Conservation (phyloP, 2,113 vertebrate species). For the Carollia perspicillata region DNA sequence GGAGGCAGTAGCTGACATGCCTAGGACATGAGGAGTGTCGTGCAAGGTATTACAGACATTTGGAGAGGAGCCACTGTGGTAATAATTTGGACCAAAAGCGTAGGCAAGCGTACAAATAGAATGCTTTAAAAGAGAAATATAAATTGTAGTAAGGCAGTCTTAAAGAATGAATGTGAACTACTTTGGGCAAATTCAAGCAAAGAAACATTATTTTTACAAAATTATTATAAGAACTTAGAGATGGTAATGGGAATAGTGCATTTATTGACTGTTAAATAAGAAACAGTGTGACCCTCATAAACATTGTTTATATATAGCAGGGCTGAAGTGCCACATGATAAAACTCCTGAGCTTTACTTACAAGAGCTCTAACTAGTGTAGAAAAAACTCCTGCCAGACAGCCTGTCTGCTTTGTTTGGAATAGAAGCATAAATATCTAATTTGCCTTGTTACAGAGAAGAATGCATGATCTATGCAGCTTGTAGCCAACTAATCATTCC, state of each 20-base stretch:
- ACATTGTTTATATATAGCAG: conserved; percentile 36
- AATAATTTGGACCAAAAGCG: background rate
- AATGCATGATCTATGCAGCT: conserved; percentile 66
- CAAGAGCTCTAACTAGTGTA: conserved; percentile 59
- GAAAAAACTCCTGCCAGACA: conserved; percentile 71
- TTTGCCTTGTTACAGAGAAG: conserved; percentile 73
- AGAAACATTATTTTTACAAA: background rate
- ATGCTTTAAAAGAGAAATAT: background rate
- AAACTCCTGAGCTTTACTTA: conserved; percentile 57
- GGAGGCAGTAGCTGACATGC: no score
- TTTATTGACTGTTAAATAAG: conserved; percentile 50
- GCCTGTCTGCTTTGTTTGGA: conserved; percentile 75
- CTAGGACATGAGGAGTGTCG: background rate
- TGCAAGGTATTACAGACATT: background rate
- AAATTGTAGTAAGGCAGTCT: background rate
- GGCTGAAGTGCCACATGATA: conserved; percentile 35
- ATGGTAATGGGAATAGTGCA: background rate
- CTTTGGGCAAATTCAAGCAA: background rate
- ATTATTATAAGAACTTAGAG: background rate
- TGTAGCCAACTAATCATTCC: conserved; percentile 67
- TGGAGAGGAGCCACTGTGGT: background rate
- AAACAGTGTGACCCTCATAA: conserved; percentile 8
- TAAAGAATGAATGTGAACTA: background rate
- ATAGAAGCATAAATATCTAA: conserved; percentile 75
- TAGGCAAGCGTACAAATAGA: background rate